phyloP scores from a whole-genome alignment of 53 echinoderm and acorn worm species.

The Actinopyga echinites region DNA sequence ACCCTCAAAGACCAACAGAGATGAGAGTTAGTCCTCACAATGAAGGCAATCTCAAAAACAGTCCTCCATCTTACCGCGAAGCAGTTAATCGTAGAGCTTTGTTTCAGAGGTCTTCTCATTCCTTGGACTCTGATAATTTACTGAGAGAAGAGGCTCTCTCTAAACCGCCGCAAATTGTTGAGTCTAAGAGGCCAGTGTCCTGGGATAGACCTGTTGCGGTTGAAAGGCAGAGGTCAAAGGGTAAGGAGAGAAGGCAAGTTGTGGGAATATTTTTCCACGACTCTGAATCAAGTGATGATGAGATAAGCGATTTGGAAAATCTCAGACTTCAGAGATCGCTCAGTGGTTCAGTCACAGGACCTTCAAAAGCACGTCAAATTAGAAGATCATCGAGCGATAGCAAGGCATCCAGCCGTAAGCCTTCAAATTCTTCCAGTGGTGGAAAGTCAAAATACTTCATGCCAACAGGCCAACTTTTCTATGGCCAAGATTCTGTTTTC shows the following conservation, averaged over 20 bases:
- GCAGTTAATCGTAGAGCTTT: conserved; percentile 76
- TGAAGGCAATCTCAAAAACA: background rate
- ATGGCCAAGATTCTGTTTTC: conserved; percentile 39
- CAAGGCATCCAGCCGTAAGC: conserved; percentile 53
- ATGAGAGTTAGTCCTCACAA: conserved; percentile 4
- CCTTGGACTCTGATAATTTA: conserved; percentile 53
- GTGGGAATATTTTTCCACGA: conserved; percentile 76
- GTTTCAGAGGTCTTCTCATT: conserved; percentile 52
- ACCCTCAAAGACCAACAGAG: conserved; percentile 7
- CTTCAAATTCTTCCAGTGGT: background rate
- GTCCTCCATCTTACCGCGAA: conserved; percentile 81
- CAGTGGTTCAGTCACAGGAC: conserved; percentile 43
- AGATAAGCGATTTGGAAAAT: conserved; percentile 61
- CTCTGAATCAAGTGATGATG: conserved; percentile 88
- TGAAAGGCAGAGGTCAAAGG: conserved; percentile 42
- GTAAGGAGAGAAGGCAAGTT: conserved; percentile 34
- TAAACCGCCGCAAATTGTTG: background rate
- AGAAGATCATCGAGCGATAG: conserved; percentile 79
- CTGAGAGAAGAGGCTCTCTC: background rate
- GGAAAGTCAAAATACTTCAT: conserved; percentile 35
- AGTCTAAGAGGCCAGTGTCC: conserved; percentile 6
- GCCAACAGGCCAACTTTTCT: conserved; percentile 37
- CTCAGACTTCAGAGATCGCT: conserved; percentile 55
- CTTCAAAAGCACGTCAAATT: conserved; percentile 60
- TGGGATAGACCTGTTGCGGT: conserved; percentile 21